Percentiles rank a stretch among this genome's conserved stretches.
Conservation (phyloP, 2,113 vertebrate species). For the Emydura subglobosa region DNA sequence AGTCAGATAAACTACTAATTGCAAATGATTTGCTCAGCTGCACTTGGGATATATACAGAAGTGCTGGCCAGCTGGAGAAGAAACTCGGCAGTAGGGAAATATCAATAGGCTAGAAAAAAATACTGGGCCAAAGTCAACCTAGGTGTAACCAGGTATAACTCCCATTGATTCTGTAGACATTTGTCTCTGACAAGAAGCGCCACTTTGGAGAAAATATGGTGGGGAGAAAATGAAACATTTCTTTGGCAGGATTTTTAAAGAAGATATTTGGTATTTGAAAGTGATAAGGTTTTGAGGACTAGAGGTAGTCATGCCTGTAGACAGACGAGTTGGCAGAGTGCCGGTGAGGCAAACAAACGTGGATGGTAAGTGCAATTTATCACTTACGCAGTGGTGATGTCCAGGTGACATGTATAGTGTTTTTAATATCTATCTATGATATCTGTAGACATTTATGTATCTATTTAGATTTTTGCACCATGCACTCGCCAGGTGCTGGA, state of each 20-base stretch:
- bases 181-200: background rate
- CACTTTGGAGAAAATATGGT: background rate
- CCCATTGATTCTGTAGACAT: background rate
- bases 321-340: background rate
- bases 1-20: background rate
- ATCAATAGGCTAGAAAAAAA: background rate
- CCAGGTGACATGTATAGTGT: background rate
- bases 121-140: background rate
- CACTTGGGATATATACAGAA: background rate
- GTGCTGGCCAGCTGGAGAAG: background rate
- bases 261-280: background rate
- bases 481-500: background rate
- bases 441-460: background rate
- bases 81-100: background rate
- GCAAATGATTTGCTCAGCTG: background rate
- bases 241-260: background rate
- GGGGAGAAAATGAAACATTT: background rate
- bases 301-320: background rate
- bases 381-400: background rate
- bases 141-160: background rate
- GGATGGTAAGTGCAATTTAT: background rate
- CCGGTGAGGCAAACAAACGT: background rate
- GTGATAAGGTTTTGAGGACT: background rate
- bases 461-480: background rate
- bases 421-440: background rate